A percentile compares a stretch with the other conserved stretches of the same genome.
Conservation (phyloP, 2,888 invertebrate genomes). For the Pterobdella sp. region DNA sequence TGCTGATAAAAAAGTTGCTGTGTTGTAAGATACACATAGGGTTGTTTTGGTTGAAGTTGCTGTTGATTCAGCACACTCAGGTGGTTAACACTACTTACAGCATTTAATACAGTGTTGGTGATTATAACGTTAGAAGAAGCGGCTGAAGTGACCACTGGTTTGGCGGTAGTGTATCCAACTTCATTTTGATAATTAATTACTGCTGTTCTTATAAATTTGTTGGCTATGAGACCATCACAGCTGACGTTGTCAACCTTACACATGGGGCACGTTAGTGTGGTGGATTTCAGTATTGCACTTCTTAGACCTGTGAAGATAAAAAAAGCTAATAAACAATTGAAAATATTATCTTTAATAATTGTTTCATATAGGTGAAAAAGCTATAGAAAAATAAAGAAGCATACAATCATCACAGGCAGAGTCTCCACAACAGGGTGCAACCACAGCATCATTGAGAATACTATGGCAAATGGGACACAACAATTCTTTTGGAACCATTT, state of each 20-base stretch:
- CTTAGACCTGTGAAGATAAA: slow-evolving; percentile 65
- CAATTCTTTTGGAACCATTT: slow-evolving; percentile 73
- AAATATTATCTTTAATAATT: background rate
- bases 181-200: slow-evolving; percentile 83
- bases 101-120: background rate
- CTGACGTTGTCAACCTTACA: slow-evolving; percentile 86
- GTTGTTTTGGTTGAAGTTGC: background rate
- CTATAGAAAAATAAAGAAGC: slow-evolving; percentile 43
- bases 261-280: slow-evolving; percentile 81
- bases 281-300: slow-evolving; percentile 76
- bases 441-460: slow-evolving; percentile 84
- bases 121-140: background rate
- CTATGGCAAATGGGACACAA: slow-evolving; percentile 86
- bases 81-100: background rate
- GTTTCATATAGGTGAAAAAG: background rate
- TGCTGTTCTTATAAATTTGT: slow-evolving; percentile 74
- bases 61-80: too few species aligned
- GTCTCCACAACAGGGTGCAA: slow-evolving; percentile 95
- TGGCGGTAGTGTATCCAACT: slow-evolving; percentile 66
- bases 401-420: slow-evolving; percentile 97
- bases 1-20: background rate
- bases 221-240: slow-evolving; percentile 74
- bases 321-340: background rate
- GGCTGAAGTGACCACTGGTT: background rate
- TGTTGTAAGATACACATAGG: too few species aligned